Base-by-base conservation (phyloP, 2,113 vertebrate species). In the Catagonus wagneri region DNA sequence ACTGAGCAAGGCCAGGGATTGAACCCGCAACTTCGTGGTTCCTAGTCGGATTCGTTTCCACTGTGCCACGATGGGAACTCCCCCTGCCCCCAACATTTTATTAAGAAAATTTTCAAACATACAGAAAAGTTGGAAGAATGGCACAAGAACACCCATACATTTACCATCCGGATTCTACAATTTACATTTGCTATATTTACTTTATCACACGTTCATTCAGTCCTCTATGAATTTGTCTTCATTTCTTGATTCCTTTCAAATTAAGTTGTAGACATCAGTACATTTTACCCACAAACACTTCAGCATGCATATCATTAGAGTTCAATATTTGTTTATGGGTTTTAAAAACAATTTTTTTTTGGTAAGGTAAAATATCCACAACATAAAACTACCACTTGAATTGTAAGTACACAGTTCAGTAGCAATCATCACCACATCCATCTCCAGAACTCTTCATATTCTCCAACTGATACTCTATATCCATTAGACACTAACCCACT, bases 101-200 rank as follows among this genome's bases (percentile, higher is more conserved):
- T 66, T 81, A 86, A 65, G 66, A 72, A 88, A 89, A 52, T 12
- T 85, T 81, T 85, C 20, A 90, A 78, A 32, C 3, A 54, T 27
- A 76, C 54, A 75, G n/a, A 63, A 83, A 90, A 95, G 44, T 89
- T 86, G 39, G 66, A 93, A 94, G 75, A 86, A 52, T 72, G 66
- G 34, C 50, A 65, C 7, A 44, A 17, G n/a, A 92, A 87, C 9
- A 50, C 44, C 10, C 14, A 68, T 19, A 56, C 7, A 54, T 78
- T 85, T 34, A 52, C 32, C 44, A 68, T 72, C 44, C 50, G 23
- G 17, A 81, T 56, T 90, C 60, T 52, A 50, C 5, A 27, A 20
- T 63, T 80, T 87, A 50, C 12, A 56, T 66, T 56, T 39, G 27
- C 17, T 65, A 0, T 16, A 32, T 65, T 75, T 86, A 79, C 29